Evolutionary conservation across 2,797 vertebrate species (phyloP).

Genomic region (Eutrigla gurnardus): DNA sequence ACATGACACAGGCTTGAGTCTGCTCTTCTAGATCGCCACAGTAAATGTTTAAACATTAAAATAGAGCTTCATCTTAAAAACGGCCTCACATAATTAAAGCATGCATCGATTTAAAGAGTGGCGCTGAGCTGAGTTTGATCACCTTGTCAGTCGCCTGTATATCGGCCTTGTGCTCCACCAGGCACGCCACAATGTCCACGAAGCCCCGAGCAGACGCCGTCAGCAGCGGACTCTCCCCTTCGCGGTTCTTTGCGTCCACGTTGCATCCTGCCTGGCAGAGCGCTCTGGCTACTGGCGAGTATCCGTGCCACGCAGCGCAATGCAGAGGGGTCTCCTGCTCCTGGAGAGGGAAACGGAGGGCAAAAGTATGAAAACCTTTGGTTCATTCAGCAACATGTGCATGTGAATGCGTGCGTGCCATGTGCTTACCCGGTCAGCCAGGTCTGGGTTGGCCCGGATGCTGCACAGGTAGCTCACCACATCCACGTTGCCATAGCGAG

Average conservation of each 20-base stretch:
- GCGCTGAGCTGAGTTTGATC: neutral
- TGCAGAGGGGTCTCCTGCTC: slow-evolving; percentile 97
- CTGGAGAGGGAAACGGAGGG: slow-evolving; percentile 67
- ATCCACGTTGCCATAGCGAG: slow-evolving; percentile 95
- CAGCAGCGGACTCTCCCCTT: slow-evolving; percentile 93
- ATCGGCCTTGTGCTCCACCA: slow-evolving; percentile 90
- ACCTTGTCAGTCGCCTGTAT: slow-evolving; percentile 94
- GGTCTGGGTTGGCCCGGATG: slow-evolving; percentile 90
- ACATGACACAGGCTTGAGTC: no score
- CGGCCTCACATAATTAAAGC: no score
- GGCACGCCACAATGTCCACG: slow-evolving; percentile 94
- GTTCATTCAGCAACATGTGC: neutral
- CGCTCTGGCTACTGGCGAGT: slow-evolving; percentile 89
- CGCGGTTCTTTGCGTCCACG: slow-evolving; percentile 91
- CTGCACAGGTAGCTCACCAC: slow-evolving; percentile 95
- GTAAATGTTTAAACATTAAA: no score
- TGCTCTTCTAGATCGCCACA: no score
- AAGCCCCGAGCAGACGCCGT: slow-evolving; percentile 95
- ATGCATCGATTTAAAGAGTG: accelerated
- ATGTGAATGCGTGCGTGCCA: neutral
- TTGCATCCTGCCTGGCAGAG: slow-evolving; percentile 91
- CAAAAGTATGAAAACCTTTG: neutral
- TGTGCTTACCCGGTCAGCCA: slow-evolving; percentile 91
- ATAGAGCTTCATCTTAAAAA: no score
- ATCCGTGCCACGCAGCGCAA: slow-evolving; percentile 97